Base-by-base conservation (phyloP, 2,113 vertebrate species). In the Poeciliopsis retropinna region DNA sequence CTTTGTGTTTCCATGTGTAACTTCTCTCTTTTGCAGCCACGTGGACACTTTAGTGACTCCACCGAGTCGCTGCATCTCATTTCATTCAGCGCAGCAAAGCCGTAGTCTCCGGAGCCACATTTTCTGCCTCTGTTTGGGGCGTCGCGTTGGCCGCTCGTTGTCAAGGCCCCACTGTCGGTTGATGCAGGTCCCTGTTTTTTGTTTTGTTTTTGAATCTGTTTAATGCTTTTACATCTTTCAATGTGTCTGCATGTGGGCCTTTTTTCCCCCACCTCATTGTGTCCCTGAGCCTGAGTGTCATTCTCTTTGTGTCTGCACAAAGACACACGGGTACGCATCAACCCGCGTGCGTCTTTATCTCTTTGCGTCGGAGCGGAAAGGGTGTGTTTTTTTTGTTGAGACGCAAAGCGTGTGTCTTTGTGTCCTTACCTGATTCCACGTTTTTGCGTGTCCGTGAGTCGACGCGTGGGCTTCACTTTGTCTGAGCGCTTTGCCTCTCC, bases 291-390 rank as follows among this genome's bases (percentile, higher is more conserved):
- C 37, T 47, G 70, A 66, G 9, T 60, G 70, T 54, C 54, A 71
- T 60, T 82, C 64, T 64, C 79, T 87, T 80, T 89, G 86, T 87
- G 83, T 88, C 81, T 89, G 82, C 32, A n/a, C 30, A 31, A 31
- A 31, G 73, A 51, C 41, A 29, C n/a, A 61, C 30, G 70, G 67
- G 75, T 73, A 66, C 39, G 68, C 37, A 65, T 32, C 70, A 73
- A 81, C 68, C 32, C 76, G 71, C 44, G 57, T 75, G 78, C 31
- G n/a, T 79, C 72, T 73, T 67, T 47, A 64, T 81, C 41, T 79
- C 73, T 85, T 81, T 83, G 81, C 83, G 77, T 81, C 72, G 82
- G 60, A 66, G 2, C 44, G 60, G 60, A 29, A 29, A 32, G 44
- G 34, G 1, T 22, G 51, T n/a, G 28, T 14, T 31, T n/a, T 25